phyloP scores from a whole-genome alignment of 2,888 invertebrate species.

The Amphipyra tragopoginis region DNA sequence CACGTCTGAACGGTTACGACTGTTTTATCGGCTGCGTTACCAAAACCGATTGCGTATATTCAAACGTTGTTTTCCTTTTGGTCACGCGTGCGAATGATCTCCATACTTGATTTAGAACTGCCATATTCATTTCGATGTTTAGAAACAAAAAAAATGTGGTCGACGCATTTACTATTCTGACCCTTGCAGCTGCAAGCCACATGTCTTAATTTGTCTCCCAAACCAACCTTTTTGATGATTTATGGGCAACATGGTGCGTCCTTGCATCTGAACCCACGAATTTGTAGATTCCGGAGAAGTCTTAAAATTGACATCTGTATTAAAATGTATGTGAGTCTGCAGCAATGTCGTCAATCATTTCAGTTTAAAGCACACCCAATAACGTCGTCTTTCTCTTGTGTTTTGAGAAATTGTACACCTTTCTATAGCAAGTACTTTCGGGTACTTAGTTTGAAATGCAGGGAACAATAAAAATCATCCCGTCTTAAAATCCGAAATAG shows the following conservation, averaged over 20 bases:
- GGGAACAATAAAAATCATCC: slow-evolving; percentile 27
- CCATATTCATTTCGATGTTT: slow-evolving; percentile 42
- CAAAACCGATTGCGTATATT: slow-evolving; percentile 76
- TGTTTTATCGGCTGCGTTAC: slow-evolving; percentile 73
- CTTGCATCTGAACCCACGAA: slow-evolving; percentile 51
- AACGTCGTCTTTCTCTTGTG: not conserved
- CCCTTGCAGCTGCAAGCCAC: slow-evolving; percentile 83
- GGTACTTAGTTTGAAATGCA: slow-evolving; percentile 25
- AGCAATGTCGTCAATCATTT: slow-evolving; percentile 3
- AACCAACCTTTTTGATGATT: slow-evolving; percentile 82
- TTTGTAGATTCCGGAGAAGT: slow-evolving; percentile 44
- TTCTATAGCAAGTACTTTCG: slow-evolving; percentile 3
- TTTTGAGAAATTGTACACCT: slow-evolving; percentile 6
- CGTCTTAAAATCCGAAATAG: slow-evolving; percentile 50
- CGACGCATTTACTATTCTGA: slow-evolving; percentile 51
- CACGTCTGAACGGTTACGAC: slow-evolving; percentile 71
- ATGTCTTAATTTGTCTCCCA: slow-evolving; percentile 82
- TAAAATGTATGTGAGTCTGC: slow-evolving; percentile 2
- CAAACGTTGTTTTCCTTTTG: slow-evolving; percentile 79
- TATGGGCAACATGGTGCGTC: slow-evolving; percentile 63
- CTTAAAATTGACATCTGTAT: slow-evolving; percentile 38
- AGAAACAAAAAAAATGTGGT: slow-evolving; percentile 51
- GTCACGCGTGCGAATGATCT: slow-evolving; percentile 75
- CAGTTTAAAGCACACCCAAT: not conserved
- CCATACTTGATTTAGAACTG: slow-evolving; percentile 49